Conservation (phyloP, 2,113 vertebrate genomes). For the Dendropsophus ebraccatus region DNA sequence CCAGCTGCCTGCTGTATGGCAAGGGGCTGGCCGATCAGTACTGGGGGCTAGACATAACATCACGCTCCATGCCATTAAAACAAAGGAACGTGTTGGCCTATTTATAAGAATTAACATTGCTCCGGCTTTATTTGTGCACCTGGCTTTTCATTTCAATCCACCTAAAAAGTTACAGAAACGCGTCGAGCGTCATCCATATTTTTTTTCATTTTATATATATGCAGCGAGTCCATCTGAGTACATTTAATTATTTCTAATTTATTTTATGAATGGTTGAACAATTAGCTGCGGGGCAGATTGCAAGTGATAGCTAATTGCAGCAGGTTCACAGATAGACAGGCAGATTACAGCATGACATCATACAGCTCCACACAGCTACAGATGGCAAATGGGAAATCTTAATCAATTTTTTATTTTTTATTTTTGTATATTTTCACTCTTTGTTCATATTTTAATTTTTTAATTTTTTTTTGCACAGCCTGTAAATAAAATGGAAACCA, state of each 20-base stretch:
- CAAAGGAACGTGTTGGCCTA: slow-evolving; percentile 27
- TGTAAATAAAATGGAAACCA: too few species aligned
- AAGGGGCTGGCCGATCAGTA: neutral
- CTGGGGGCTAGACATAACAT: slow-evolving; percentile 47
- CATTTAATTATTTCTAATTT: neutral
- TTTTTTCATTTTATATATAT: neutral
- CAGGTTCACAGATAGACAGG: neutral
- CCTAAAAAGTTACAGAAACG: neutral
- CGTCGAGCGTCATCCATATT: neutral
- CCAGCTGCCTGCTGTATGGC: slow-evolving; percentile 16
- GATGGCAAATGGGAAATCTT: too few species aligned
- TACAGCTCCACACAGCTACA: too few species aligned
- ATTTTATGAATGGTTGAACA: slow-evolving; percentile 11
- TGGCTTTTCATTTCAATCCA: slow-evolving; percentile 24
- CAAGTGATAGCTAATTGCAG: slow-evolving; percentile 17
- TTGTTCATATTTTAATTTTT: too few species aligned
- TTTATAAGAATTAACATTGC: slow-evolving; percentile 28
- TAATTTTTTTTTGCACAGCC: neutral
- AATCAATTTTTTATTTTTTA: neutral
- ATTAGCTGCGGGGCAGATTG: slow-evolving; percentile 9
- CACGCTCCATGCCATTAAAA: slow-evolving; percentile 27
- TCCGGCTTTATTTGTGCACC: slow-evolving; percentile 36
- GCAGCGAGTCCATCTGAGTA: slow-evolving; percentile 4
- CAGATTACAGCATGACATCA: slow-evolving; percentile 1
- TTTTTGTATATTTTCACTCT: neutral